Percentiles rank a stretch among this genome's conserved stretches.
Evolutionary conservation across 35 echinoderm and acorn worm species (phyloP).

Genomic region (Apostichopus japonicus): DNA sequence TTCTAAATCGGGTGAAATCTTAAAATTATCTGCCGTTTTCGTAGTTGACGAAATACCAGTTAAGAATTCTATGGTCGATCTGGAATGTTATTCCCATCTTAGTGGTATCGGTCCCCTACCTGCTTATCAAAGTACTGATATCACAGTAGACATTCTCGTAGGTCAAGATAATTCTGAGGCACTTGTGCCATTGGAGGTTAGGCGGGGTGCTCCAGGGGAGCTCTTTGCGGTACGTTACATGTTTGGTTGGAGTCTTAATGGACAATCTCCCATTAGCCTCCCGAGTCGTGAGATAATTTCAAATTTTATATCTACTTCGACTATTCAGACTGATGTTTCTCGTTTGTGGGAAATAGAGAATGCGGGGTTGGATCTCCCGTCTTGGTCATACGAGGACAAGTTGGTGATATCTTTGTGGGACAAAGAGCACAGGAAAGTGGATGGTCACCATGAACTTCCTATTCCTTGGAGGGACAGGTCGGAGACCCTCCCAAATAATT

Average conservation of each 20-base stretch:
- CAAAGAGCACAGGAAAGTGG: slow-evolving; percentile 5
- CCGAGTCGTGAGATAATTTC: slow-evolving; percentile 19
- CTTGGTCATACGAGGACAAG: slow-evolving; percentile 28
- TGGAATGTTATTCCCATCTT: not conserved
- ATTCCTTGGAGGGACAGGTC: too few species aligned
- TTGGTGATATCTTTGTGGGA: slow-evolving; percentile 14
- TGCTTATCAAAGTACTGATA: slow-evolving; percentile 38
- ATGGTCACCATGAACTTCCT: slow-evolving; percentile 26
- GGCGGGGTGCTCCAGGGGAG: too few species aligned
- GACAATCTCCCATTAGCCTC: not conserved
- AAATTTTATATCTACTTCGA: slow-evolving; percentile 35
- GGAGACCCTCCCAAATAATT: too few species aligned
- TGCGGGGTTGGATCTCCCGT: not conserved
- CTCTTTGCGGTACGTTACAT: slow-evolving; percentile 25
- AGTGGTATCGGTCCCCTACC: slow-evolving; percentile 10
- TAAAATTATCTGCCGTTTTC: slow-evolving; percentile 35
- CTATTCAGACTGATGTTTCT: slow-evolving; percentile 19
- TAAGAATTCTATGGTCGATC: slow-evolving; percentile 11
- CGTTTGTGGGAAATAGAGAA: slow-evolving; percentile 27
- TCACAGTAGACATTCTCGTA: slow-evolving; percentile 47
- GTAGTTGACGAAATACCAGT: slow-evolving; percentile 60
- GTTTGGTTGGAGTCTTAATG: slow-evolving; percentile 55
- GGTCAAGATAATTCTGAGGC: not conserved
- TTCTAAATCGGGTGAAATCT: not conserved
- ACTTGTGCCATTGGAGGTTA: slow-evolving; percentile 25